Base-by-base conservation (phyloP, 1,140 invertebrate genomes). In the Nephila pilipes region DNA sequence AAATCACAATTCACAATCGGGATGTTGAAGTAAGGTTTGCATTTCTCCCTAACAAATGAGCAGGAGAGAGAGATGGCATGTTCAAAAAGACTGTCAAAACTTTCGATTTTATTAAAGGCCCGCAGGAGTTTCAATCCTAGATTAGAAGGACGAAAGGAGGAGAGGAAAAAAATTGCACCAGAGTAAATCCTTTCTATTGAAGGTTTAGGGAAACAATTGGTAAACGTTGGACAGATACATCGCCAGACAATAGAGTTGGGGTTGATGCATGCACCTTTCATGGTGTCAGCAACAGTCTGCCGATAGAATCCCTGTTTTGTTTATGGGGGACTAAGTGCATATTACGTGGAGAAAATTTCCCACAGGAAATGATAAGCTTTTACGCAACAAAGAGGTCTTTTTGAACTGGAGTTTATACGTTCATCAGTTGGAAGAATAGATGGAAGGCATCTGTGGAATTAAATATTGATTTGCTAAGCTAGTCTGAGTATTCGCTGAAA, bases 61-160 rank as follows among this genome's bases (percentile, higher is more conserved):
- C 32, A 38, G 18, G 18, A 38, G 57, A 16, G 10, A 22, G 57
- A 12, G 55, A 55, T 29, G 55, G 55, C 54, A 36, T 85, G 80
- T 58, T 87, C 29, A 63, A 87, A 81, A 46, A 81, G 85, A 87
- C 85, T 69, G 85, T 87, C 85, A 87, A 54, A 87, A 87, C 58
- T 63, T 87, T 54, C 85, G 55, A 38, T 65, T 87, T 87, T 87
- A 65, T 87, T 58, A 87, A 38, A 87, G 54, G 22, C 46, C 54
- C 60, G 12, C 2, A 29, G 57, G 85, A 87, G 55, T 63, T 87
- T 57, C 32, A 22, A 63, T 20, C 22, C 25, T 10, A 46, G 57
- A 87, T 87, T 87, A 87, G 46, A 54, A 38, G 6, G 80, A 54
- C n/a, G 6, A 16, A 81, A 55, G 20, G 16, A 46, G 38, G 2